phyloP scores from a whole-genome alignment of 2,113 vertebrate species.

The Poeciliopsis prolifica region DNA sequence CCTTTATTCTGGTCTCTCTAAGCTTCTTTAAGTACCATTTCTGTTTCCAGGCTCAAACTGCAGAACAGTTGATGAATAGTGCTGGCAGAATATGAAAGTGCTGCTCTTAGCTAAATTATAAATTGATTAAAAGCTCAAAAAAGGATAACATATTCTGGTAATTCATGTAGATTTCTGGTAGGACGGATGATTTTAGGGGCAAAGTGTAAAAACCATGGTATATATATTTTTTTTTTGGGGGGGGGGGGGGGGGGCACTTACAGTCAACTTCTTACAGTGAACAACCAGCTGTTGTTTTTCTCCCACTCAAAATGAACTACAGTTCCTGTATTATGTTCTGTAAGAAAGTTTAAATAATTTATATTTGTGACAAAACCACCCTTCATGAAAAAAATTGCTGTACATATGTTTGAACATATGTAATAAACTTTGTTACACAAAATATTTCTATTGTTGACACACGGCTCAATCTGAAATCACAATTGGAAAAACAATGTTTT shows the following conservation, averaged over 20 bases:
- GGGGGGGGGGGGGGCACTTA: conserved; percentile 20
- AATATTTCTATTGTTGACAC: conserved; percentile 54
- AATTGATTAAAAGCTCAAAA: conserved; percentile 19
- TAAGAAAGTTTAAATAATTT: conserved; percentile 89
- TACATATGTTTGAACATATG: conserved; percentile 98
- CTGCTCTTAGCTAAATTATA: not conserved
- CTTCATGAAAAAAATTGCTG: conserved; percentile 91
- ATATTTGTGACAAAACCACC: conserved; percentile 98
- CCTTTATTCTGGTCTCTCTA: not conserved
- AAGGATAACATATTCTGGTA: conserved; percentile 45
- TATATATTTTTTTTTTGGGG: conserved; percentile 4
- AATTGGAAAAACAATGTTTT: not conserved
- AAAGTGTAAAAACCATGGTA: conserved; percentile 5
- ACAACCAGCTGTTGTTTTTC: conserved; percentile 50
- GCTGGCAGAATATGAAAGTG: not conserved
- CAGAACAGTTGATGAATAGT: conserved; percentile 51
- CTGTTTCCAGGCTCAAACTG: conserved; percentile 55
- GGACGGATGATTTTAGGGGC: conserved; percentile 8
- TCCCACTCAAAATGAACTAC: conserved; percentile 47
- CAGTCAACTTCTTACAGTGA: conserved; percentile 37
- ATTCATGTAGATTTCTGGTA: conserved; percentile 29
- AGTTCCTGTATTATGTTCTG: conserved; percentile 70
- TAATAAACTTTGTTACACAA: conserved; percentile 99
- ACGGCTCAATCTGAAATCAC: not conserved
- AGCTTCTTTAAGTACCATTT: conserved; percentile 79